Evolutionary conservation across 2,113 vertebrate genomes (phyloP), one percentile per base, ranked within the genome.

Genomic region (Mesitornis unicolor): DNA sequence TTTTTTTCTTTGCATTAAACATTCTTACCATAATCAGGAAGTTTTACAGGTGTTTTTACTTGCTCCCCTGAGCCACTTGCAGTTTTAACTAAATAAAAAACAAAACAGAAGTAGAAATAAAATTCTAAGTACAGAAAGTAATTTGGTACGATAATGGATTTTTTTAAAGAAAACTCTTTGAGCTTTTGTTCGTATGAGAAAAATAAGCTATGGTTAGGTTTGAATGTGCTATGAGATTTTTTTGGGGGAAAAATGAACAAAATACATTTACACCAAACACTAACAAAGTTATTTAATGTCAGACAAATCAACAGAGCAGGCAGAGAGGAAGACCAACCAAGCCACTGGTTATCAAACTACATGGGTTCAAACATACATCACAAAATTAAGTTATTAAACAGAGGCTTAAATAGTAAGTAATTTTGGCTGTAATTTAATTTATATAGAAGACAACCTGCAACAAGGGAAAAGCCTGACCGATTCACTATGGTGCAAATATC

Each of bases 21-120:
- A 59, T 54, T 80, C 91, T 97, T 91, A 97, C 95, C 60, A 61
- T 83, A 83, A 92, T 70, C 57, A 70, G 93, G 81, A 89, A 91
- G 69, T 48, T 82, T 92, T 40, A 24, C 11, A 36, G 87, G 35
- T 65, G 16, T 73, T 87, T 77, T 73, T 50, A 45, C 7, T 83
- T 80, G 54, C 9, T 95, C 76, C 9, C 42, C 70, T 33, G 40
- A 48, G 57, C 9, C 47, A 69, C 17, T 36, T 19, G 79, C 45
- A 54, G 95, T 45, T 91, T 93, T 80, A 77, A 96, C 89, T 89
- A 28, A 42, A 78, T 53, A 36, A 45, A 54, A 65, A 38, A 47
- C 9, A 56, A 56, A 80, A 5, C 48, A 67, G 48, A 90, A 68
- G 13, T 29, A 4, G 60, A 96, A 86, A 94, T 16, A 65, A 82